Conservation (phyloP, 2,113 vertebrate species). For the Prietella phreatophila region DNA sequence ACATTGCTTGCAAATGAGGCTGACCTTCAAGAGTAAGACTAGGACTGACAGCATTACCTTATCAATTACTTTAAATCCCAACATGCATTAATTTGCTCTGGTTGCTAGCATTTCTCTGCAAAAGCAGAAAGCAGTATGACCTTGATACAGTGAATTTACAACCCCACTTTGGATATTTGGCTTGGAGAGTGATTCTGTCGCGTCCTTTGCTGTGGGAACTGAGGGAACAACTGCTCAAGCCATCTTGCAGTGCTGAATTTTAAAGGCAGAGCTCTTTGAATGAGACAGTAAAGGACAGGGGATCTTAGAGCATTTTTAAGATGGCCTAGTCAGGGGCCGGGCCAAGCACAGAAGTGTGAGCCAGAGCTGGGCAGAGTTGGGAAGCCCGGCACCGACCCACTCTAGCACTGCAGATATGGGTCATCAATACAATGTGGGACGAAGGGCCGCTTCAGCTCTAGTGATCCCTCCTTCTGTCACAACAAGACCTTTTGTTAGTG, state of each 20-base stretch:
- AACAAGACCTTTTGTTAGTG: constrained; percentile 32
- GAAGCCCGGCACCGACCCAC: constrained; percentile 57
- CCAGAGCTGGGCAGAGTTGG: constrained; percentile 63
- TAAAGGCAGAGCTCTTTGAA: constrained; percentile 76
- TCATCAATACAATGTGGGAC: constrained; percentile 51
- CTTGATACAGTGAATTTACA: constrained; percentile 53
- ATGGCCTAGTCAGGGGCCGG: constrained; percentile 61
- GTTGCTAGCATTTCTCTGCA: constrained; percentile 33
- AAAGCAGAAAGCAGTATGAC: constrained; percentile 43
- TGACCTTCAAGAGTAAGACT: constrained; percentile 32
- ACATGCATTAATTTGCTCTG: constrained; percentile 40
- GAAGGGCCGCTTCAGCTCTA: constrained; percentile 22
- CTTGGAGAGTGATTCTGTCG: constrained; percentile 16
- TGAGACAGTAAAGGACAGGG: constrained; percentile 77
- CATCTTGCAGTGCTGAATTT: constrained; percentile 79
- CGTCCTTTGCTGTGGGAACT: constrained; percentile 52
- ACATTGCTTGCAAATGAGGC: constrained; percentile 43
- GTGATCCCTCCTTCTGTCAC: constrained; percentile 14
- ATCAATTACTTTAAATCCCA: constrained; percentile 47
- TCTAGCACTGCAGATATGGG: constrained; percentile 64
- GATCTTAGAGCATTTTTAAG: constrained; percentile 78
- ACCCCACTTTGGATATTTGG: constrained; percentile 48
- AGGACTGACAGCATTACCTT: constrained; percentile 40
- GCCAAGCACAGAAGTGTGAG: constrained; percentile 72
- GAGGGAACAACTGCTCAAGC: constrained; percentile 67